Percentiles rank a stretch among this genome's conserved stretches.
phyloP scores from a whole-genome alignment of 2,888 invertebrate species.

The Pyrgus malvae region DNA sequence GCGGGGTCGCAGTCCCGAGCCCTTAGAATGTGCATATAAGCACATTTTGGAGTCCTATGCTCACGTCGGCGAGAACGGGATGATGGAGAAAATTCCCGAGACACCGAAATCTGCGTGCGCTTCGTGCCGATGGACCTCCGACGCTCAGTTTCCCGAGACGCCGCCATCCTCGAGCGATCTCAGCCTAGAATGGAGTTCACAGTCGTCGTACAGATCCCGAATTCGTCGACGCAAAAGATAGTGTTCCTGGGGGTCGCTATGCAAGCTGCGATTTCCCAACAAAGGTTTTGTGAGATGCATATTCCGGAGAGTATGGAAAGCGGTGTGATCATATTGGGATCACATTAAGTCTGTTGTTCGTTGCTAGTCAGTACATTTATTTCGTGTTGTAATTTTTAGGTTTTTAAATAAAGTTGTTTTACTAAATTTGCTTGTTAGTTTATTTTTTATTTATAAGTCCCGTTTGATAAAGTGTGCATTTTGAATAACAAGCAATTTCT shows the following conservation, averaged over 20 bases:
- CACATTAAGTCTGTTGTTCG: slow-evolving; percentile 9
- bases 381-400: slow-evolving; percentile 3
- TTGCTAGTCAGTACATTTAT: slow-evolving; percentile 11
- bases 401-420: slow-evolving; percentile 7
- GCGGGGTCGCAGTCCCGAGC: slow-evolving; percentile 68
- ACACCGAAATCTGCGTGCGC: slow-evolving; percentile 61
- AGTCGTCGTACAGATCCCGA: slow-evolving; percentile 60
- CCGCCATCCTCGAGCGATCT: slow-evolving; percentile 69
- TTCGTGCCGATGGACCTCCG: slow-evolving; percentile 74
- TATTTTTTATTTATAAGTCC: background rate
- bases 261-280: background rate
- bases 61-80: slow-evolving; percentile 38
- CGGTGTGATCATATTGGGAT: background rate
- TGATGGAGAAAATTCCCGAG: slow-evolving; percentile 50
- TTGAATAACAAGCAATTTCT: no score
- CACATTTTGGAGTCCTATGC: slow-evolving; percentile 74
- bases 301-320: slow-evolving; percentile 2
- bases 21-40: slow-evolving; percentile 73
- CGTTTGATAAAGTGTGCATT: background rate
- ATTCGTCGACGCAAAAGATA: slow-evolving; percentile 69
- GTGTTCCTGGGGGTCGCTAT: slow-evolving; percentile 13
- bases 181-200: slow-evolving; percentile 72
- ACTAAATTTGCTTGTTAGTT: background rate
- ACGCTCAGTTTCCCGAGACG: slow-evolving; percentile 76
- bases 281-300: background rate